Conservation (phyloP, 2,113 vertebrate species). For the Myotis davidii region DNA sequence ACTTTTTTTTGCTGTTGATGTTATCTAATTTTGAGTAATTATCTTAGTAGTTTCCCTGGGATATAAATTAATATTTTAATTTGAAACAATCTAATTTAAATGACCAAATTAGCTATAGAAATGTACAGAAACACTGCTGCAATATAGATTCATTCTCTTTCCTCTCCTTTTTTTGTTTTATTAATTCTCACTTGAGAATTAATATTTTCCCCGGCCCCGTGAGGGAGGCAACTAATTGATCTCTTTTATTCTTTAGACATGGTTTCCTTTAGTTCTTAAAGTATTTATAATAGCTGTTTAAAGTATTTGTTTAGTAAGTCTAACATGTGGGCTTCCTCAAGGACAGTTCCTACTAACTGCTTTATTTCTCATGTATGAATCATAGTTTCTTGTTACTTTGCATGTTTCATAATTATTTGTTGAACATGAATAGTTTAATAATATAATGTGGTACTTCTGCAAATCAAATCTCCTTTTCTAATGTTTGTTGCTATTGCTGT, state of each 20-base stretch:
- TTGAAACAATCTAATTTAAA: constrained; percentile 29
- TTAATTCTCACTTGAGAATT: not conserved
- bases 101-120: not conserved
- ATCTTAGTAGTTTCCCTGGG: not conserved
- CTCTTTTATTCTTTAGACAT: constrained; percentile 34
- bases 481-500: not conserved
- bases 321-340: not conserved
- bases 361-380: not conserved
- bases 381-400: constrained; percentile 6
- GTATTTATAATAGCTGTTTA: not conserved
- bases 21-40: not conserved
- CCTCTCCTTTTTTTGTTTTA: not conserved
- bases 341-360: not conserved
- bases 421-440: not conserved
- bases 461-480: not conserved
- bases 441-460: not conserved
- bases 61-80: constrained; percentile 38
- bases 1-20: not conserved
- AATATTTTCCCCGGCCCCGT: too few relatives aligned
- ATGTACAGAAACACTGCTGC: not conserved
- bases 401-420: not conserved
- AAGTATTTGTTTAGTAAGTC: constrained; percentile 16
- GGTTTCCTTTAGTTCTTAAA: not conserved
- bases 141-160: not conserved
- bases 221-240: too few relatives aligned